Base-by-base conservation (phyloP, 2,888 invertebrate species). In the Cerceris rybyensis region DNA sequence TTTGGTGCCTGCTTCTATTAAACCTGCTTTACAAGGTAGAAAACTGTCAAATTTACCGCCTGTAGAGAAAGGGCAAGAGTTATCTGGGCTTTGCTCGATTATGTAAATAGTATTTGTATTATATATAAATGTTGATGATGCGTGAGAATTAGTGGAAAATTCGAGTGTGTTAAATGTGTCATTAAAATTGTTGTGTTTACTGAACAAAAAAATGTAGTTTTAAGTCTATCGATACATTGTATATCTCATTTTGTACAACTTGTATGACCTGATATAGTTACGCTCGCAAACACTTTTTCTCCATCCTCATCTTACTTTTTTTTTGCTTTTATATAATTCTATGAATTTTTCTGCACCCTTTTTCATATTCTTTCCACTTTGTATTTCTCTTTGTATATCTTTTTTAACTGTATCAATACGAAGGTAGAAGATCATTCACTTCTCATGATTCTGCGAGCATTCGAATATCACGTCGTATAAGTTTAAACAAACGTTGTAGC, bases 51-150 rank as follows among this genome's bases (percentile, higher is more conserved):
- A 95, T 87, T 94, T 96, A 84, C 96, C 97, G 4, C 95, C 96
- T 0, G 94, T 96, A 57, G 93, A 94, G 73, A 96, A 95, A 90
- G 98, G 97, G 43, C 94, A 94, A 78, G 98, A 98, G 91, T 94
- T 97, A 17, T 97, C 98, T 0, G 98, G 97, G 43, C 93, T 98
- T 85, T 98, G 98, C 93, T 96, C 96, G 65, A 96, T 98, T 86
- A 97, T 97, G 97, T 97, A 94, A 94, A 90, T 86, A 85, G 43
- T 77, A 66, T 55, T 50, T 77, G 79, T 71, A 81, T 75, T 76
- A 82, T 63, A 82, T 63, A 73, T 74, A 69, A 39, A 43, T 58
- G 49, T 59, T 68, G 59, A 67, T 67, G 73, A n/a, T 63, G 76
- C 14, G 61, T 55, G 52, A 49, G 64, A 55, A 46, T 64, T 61